Base-by-base conservation (phyloP, 2,888 invertebrate species). In the Leucania comma region DNA sequence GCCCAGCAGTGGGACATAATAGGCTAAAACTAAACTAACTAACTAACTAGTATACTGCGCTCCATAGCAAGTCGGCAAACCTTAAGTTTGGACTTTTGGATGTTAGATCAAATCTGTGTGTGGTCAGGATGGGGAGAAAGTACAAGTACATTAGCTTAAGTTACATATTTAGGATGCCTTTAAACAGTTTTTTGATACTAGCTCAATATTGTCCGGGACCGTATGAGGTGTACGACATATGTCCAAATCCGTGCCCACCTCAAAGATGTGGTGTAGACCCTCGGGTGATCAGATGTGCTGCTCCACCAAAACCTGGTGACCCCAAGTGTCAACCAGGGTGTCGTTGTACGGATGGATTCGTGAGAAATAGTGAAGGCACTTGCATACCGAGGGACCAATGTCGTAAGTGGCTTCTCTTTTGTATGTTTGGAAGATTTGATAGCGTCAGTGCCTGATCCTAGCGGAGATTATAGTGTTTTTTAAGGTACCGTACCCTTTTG, bases 251-350 rank as follows among this genome's bases (percentile, higher is more conserved):
- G 0, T 89, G 89, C 56, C 87, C 88, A 0, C 86, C 86, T 4
- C 74, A 68, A 54, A 66, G 57, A 14, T 91, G 91, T 68, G 85
- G 77, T 46, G 87, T 89, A 1, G 81, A 91, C 42, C 74, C 75
- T 5, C 63, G 74, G 3, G 3, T 84, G 6, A 87, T 90, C 58
- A 60, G 61, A 10, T 91, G 90, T 38, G 57, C 50, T 0, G 68
- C 73, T 0, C 80, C 87, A 5, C 91, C 89, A 9, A 35, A 86
- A 29, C 80, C 83, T 12, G 91, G 91, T 4, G 88, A 88, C 35
- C 77, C 86, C 0, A 69, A 71, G 1, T 87, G 89, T 68, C 8
- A 77, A 6, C 80, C 87, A n/a, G 86, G 83, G 0, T 93, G 93
- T 68, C 75, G 89, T 2, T 93, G 93, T 66, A 59, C 61, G 17